Percentiles rank a stretch among this genome's conserved stretches.
phyloP scores from a whole-genome alignment of 2,113 vertebrate species.

The Alouatta palliata region DNA sequence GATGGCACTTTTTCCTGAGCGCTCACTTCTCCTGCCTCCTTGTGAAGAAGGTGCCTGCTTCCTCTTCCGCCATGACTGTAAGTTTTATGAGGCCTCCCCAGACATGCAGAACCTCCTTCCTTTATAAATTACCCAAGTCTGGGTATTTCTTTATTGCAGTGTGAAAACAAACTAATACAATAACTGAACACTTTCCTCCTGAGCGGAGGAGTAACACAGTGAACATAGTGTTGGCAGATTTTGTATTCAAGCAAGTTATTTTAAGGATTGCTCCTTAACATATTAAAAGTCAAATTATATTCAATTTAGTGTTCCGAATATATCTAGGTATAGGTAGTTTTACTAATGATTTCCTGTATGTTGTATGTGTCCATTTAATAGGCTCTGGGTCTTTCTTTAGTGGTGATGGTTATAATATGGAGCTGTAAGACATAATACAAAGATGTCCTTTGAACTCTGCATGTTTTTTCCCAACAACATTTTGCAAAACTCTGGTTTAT shows the following conservation, averaged over 20 bases:
- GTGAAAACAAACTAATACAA: background rate
- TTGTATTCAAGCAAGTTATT: conserved; percentile 1
- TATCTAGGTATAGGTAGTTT: background rate
- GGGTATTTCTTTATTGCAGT: no score
- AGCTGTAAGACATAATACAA: background rate
- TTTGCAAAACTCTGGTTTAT: background rate
- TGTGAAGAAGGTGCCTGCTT: no score
- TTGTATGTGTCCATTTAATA: background rate
- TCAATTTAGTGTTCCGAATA: background rate
- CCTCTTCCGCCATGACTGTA: fast-evolving
- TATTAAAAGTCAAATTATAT: conserved; percentile 4
- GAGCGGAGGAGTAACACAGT: background rate
- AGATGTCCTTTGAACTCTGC: background rate
- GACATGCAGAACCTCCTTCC: no score
- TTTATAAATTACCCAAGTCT: no score
- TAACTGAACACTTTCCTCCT: background rate
- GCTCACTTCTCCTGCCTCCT: no score
- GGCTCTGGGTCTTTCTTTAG: background rate
- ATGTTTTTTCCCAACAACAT: background rate
- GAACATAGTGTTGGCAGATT: background rate
- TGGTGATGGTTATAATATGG: background rate
- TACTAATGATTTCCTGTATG: background rate
- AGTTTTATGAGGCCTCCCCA: no score
- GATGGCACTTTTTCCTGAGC: no score
- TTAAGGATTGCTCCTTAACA: background rate